Conservation (phyloP, 2,113 vertebrate genomes). For the Emydura subglobosa region DNA sequence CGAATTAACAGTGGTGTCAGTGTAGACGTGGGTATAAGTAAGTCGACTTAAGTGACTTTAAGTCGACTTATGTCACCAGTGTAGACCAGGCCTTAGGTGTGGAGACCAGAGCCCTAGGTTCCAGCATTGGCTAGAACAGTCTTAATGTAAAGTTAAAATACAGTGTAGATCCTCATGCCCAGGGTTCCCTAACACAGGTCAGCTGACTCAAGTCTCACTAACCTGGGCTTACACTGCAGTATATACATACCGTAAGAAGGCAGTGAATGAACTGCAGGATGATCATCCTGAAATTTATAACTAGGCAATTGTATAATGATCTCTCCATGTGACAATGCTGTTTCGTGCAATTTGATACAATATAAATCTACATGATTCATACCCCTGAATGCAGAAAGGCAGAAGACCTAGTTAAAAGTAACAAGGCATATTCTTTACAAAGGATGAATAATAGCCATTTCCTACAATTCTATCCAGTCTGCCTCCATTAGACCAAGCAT, state of each 20-base stretch:
- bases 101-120: neutral
- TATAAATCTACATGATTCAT: neutral
- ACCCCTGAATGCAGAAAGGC: neutral
- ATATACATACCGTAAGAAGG: neutral
- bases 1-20: too few relatives aligned
- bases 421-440: neutral
- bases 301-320: neutral
- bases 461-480: neutral
- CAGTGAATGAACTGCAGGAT: neutral
- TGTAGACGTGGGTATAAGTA: too few relatives aligned
- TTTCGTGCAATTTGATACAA: neutral
- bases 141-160: neutral
- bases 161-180: neutral
- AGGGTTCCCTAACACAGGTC: neutral
- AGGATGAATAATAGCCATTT: neutral
- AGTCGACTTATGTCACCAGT: too few relatives aligned
- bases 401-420: neutral
- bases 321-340: accelerated
- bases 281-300: neutral
- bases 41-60: too few relatives aligned
- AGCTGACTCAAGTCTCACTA: neutral
- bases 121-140: neutral
- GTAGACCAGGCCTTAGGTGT: neutral
- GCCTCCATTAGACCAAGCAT: neutral
- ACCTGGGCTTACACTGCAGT: neutral